These are phyloP conservation scores for Mycetomoellerius zeteki DNA, from an alignment of 1,140 invertebrate species.

Conservation along the genomic window DNA sequence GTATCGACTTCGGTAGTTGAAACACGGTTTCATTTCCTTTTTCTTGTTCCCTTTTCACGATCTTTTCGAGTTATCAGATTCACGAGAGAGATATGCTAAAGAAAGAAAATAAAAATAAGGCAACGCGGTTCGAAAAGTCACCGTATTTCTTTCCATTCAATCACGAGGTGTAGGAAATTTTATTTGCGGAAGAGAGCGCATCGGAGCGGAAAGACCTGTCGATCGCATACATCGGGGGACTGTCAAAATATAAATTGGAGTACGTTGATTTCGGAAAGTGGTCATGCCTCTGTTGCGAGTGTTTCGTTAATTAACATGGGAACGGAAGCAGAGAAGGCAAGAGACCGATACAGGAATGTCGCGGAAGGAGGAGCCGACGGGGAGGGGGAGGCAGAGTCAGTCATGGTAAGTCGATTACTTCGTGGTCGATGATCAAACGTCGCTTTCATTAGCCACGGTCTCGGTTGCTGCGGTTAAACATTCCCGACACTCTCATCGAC, in stretches of 20 bases:
- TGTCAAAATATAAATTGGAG: slow-evolving; percentile 40
- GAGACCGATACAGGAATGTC: slow-evolving; percentile 41
- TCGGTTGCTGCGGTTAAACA: slow-evolving; percentile 61
- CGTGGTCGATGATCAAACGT: slow-evolving; percentile 77
- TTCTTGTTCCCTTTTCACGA: not conserved
- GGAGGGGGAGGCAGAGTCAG: slow-evolving; percentile 43
- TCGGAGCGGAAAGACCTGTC: slow-evolving; percentile 19
- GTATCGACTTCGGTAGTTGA: not conserved
- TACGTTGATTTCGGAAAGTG: slow-evolving; percentile 48
- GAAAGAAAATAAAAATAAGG: not conserved
- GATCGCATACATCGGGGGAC: slow-evolving; percentile 1
- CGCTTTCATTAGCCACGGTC: slow-evolving; percentile 71
- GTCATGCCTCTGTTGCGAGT: slow-evolving; percentile 57
- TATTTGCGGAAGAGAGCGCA: not conserved
- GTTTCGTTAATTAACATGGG: slow-evolving; percentile 55
- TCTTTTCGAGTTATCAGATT: not conserved
- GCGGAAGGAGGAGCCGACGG: slow-evolving; percentile 2
- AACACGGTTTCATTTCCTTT: not conserved
- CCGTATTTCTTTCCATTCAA: not conserved
- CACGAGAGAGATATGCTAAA: not conserved
- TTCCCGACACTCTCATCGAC: slow-evolving; percentile 45
- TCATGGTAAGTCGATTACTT: slow-evolving; percentile 78
- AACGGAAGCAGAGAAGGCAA: slow-evolving; percentile 14
- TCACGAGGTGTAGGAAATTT: slow-evolving; percentile 42
- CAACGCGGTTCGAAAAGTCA: not conserved